Conservation (phyloP, 2,113 vertebrate species). For the Erythrolamprus reginae region DNA sequence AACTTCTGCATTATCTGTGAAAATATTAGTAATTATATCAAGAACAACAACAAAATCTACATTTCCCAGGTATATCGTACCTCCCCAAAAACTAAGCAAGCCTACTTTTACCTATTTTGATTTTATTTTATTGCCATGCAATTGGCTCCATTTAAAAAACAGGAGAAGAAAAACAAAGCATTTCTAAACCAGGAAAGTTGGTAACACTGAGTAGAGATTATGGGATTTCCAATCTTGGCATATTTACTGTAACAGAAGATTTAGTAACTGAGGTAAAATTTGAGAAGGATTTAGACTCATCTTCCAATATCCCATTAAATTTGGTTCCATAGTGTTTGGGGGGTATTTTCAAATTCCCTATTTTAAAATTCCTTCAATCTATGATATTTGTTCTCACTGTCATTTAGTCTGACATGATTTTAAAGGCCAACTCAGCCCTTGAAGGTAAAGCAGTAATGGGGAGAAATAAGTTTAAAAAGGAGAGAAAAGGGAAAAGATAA, state of each 20-base stretch:
- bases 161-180: background rate
- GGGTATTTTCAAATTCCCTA: background rate
- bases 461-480: conserved; percentile 17
- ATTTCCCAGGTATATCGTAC: background rate
- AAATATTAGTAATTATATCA: background rate
- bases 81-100: background rate
- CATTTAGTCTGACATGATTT: background rate
- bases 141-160: background rate
- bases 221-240: background rate
- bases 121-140: background rate
- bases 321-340: background rate
- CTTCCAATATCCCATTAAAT: background rate
- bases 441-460: background rate
- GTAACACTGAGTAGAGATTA: background rate
- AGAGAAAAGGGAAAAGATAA: background rate
- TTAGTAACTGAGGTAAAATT: background rate
- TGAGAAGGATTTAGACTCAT: too few species aligned
- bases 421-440: background rate
- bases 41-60: background rate
- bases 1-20: background rate
- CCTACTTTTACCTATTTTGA: background rate
- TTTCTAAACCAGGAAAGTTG: background rate
- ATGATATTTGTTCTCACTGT: background rate
- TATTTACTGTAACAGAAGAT: background rate
- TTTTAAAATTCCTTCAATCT: background rate